phyloP scores from a whole-genome alignment of 1,140 invertebrate species.

The Drosophila takahashii region DNA sequence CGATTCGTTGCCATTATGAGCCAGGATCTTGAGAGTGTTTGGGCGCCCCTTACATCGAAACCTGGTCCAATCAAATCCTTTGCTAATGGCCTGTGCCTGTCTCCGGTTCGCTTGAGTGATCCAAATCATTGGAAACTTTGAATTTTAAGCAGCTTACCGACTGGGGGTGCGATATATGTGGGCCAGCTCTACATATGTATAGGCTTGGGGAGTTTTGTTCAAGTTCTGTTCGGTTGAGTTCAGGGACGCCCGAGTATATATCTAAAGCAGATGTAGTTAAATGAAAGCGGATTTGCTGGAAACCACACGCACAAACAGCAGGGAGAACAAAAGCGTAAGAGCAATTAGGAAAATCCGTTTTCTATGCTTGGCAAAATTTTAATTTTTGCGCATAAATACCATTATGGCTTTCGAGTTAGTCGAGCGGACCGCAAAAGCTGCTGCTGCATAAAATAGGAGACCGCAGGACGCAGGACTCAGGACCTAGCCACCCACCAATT shows the following conservation, averaged over 20 bases:
- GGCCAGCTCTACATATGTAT: not conserved
- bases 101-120: constrained; percentile 47
- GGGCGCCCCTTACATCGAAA: not conserved
- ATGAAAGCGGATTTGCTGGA: constrained; percentile 57
- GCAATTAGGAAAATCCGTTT: constrained; percentile 40
- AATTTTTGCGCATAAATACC: constrained; percentile 55
- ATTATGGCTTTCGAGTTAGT: constrained; percentile 34
- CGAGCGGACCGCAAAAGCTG: constrained; percentile 27
- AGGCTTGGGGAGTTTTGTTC: not conserved
- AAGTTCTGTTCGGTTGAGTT: not conserved
- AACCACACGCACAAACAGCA: constrained; percentile 22
- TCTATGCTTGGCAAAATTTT: constrained; percentile 41
- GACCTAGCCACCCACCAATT: not conserved
- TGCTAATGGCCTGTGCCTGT: constrained; percentile 60
- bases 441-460: constrained; percentile 23
- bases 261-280: constrained; percentile 41
- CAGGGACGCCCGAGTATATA: not conserved
- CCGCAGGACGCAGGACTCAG: not conserved
- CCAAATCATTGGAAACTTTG: constrained; percentile 65
- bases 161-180: not conserved
- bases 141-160: constrained; percentile 73
- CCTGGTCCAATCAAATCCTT: constrained; percentile 33
- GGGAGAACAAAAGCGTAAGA: constrained; percentile 18
- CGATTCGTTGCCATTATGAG: constrained; percentile 14
- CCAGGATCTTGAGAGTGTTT: constrained; percentile 12